Evolutionary conservation across 2,888 invertebrate genomes (phyloP), one percentile per base, ranked within the genome.

Genomic region (Gasteruption jaculator): DNA sequence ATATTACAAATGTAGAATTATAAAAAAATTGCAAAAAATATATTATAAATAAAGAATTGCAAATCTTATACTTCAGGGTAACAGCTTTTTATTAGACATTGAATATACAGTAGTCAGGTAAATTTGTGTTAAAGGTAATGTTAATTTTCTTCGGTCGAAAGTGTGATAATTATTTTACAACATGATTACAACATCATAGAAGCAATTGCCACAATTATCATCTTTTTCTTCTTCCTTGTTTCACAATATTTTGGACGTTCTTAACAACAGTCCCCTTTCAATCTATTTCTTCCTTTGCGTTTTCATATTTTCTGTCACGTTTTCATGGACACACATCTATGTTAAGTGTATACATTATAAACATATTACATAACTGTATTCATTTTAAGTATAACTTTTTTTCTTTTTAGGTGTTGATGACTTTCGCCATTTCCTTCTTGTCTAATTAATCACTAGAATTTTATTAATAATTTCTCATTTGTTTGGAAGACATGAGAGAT

Each of bases 21-120:
- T n/a, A n/a, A n/a, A n/a, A n/a, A n/a, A 25, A 25, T 7, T 34
- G 8, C 14, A 38, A 27, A 8, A n/a, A 24, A 3, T 14, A 31
- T 21, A 35, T 34, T 38, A 26, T 29, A 20, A 26, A 33, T 38
- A 19, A 38, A 16, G 18, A 19, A 38, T 47, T 49, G 39, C n/a
- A n/a, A n/a, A n/a, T n/a, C n/a, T n/a, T n/a, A n/a, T n/a, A n/a
- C n/a, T n/a, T n/a, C n/a, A n/a, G 57, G 56, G 54, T 67, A 68
- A 70, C 69, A 66, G 60, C 58, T 60, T 54, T 67, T 69, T 68
- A 69, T 68, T 69, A 68, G 65, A 70, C 68, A 70, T 68, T 68
- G 63, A n/a, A 69, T 68, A 68, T 69, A 68, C 68, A 69, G 61
- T 57, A 62, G 56, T 63, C 54, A 51, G 57, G 58, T 54, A 58